Evolutionary conservation across 1,140 invertebrate species (phyloP), one percentile per base, ranked within the genome.

Genomic region (Drosophila quadrilineata): DNA sequence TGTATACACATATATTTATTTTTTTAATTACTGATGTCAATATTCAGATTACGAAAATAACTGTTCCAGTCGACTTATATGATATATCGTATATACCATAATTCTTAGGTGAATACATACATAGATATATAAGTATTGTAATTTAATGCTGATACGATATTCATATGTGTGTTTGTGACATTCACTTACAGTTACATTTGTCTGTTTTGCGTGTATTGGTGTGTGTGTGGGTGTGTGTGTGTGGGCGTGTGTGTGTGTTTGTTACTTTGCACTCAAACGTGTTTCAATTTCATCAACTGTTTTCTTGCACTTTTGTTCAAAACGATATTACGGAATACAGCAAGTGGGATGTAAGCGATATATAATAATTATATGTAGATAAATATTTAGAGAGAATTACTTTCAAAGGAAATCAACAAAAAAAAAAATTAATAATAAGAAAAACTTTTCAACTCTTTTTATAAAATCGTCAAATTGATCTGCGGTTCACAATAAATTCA

Each of bases 201-300:
- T n/a, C n/a, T n/a, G n/a, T n/a, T n/a, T n/a, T n/a, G 41, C n/a
- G 46, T 35, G 29, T 6, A 24, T 40, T 33, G 46, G 40, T 43
- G 40, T 41, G 19, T 24, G 10, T 43, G 36, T 19, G 3, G 38
- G 3, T 48, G n/a, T n/a, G 41, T n/a, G 46, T 35, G 29, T 6
- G 35, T 40, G 49, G 46, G 40, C 26, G 40, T 41, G 19, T 24
- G 10, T 43, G 36, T 19, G 3, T 49, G 3, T 48, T 21, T 48
- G 50, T 48, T 29, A 70, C 49, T 66, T 45, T 89, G 60, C 66
- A 87, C 84, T 89, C 88, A 89, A 89, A 89, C 88, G 53, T 89
- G 88, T 89, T 89, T 89, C 88, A 89, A 89, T 89, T 88, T 82
- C 86, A 71, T 73, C 59, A 77, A 63, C 31, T 48, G 49, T 54